Percentiles rank a stretch among this genome's conserved stretches.
These are phyloP conservation scores for Sebastes minor DNA, from an alignment of 2,797 vertebrate species.

Conservation along the genomic window DNA sequence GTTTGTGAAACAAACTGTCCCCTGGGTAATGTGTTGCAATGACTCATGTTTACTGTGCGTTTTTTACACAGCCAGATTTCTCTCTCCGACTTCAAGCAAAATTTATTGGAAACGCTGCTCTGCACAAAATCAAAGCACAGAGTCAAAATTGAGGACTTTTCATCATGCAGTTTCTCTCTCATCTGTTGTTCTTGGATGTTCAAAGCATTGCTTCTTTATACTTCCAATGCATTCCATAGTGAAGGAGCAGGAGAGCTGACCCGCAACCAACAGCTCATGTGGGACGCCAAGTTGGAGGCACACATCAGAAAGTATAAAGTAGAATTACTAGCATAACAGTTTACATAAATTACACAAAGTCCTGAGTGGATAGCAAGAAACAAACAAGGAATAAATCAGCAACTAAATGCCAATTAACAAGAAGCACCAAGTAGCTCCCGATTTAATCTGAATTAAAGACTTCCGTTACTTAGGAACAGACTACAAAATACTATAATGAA, in stretches of 20 bases:
- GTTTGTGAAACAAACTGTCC: conserved; percentile 15
- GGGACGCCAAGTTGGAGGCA: conserved; percentile 20
- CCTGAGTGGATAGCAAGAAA: background rate
- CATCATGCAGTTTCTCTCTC: conserved; percentile 16
- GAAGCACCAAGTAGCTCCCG: background rate
- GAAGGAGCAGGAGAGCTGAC: conserved; percentile 26
- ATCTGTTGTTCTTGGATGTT: conserved; percentile 34
- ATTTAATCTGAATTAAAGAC: background rate
- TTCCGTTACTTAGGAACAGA: background rate
- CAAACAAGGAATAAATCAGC: background rate
- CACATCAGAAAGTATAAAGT: background rate
- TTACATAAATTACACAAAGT: conserved; percentile 1
- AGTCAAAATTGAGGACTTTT: conserved; percentile 12
- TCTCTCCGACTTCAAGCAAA: conserved; percentile 27
- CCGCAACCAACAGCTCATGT: conserved; percentile 23
- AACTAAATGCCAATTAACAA: background rate
- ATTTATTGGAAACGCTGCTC: conserved; percentile 56
- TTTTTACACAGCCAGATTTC: conserved; percentile 51
- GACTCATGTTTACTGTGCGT: conserved; percentile 44
- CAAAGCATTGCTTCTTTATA: conserved; percentile 37
- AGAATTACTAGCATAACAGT: background rate
- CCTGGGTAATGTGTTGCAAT: background rate
- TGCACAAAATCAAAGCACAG: conserved; percentile 41
- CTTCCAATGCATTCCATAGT: conserved; percentile 24
- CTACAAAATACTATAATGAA: background rate